Base-by-base conservation (phyloP, 2,797 vertebrate genomes). In the Ctenopoma kingsleyae region DNA sequence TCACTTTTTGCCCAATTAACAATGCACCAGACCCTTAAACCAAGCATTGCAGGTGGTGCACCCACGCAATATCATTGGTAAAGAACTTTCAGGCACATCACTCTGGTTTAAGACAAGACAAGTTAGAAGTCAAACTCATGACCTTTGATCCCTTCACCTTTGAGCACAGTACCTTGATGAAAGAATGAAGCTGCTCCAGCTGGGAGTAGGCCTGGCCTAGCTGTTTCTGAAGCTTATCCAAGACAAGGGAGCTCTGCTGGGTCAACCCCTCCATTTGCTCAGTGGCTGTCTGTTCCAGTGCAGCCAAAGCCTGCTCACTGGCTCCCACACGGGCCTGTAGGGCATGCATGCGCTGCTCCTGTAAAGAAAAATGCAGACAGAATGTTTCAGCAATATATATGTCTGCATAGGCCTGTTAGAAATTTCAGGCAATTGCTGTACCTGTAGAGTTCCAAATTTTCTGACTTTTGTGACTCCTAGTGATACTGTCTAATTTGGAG, bases 161-260 rank as follows among this genome's bases (percentile, higher is more conserved):
- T 70, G 23, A 22, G 47, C 81, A 95, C 93, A 49, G 61, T 92
- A 97, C 97, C 96, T 97, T 96, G 64, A 96, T 93, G 89, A 98
- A 97, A 41, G 85, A 61, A 61, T 91, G 86, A 67, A 98, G 94
- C 70, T 98, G 95, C 55, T 96, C 93, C 74, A 94, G 88, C 89
- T 95, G 96, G 27, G 92, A 89, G 86, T 61, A 92, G 59, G 93
- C 84, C 19, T 93, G 84, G 23, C 89, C 62, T 48, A 97, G 74
- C 70, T 95, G 93, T 77, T 90, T 95, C 90, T 97, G 95, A 27
- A 96, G 74, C 17, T 67, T 77, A 76, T 96, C 95, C 75, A 98
- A 89, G 35, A 92, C 92, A 56, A 92, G 91, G 43, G 93, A 92
- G 80, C 93, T 97, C 87, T 96, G 95, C 83, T 94, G 88, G 71